Base-by-base conservation (phyloP, 2,888 invertebrate genomes). In the Erebia aethiops region DNA sequence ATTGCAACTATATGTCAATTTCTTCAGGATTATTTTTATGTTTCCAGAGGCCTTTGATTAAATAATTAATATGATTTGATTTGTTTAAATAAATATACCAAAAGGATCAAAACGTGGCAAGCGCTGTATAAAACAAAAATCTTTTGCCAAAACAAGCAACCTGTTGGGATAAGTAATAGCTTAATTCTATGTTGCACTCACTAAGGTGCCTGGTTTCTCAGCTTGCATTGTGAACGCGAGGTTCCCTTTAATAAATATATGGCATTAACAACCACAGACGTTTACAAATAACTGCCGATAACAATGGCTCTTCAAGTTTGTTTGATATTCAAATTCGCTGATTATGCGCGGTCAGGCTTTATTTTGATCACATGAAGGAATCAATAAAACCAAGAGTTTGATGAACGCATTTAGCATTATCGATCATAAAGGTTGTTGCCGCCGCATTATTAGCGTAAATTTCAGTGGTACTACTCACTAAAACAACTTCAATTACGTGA, bases 81-180 rank as follows among this genome's bases (percentile, higher is more conserved):
- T 63, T 57, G 10, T 69, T 49, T 16, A 21, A 43, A 67, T n/a
- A 51, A 35, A 52, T 43, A 8, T 65, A 14, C 21, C n/a, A 10
- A 61, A 76, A 75, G 71, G 70, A 76, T 76, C 74, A 76, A 75
- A 72, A 72, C 52, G 43, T 13, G 52, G 51, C 2, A n/a, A 21
- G 18, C 49, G 61, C 52, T 26, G 67, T 73, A 73, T 43, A 67
- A 46, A 73, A 61, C 63, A n/a, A 60, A 68, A 65, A 73, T 64
- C 66, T 63, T 86, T 88, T 84, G 81, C 80, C 82, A 87, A 90
- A 91, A 86, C 81, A 79, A 83, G 79, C 80, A 80, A 84, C 81
- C 84, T 84, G 86, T 80, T 81, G 78, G 86, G 85, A 92, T 93
- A 92, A 92, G 85, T 92, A 93, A 93, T 92, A 92, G 92, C 92